Evolutionary conservation across 2,888 invertebrate genomes (phyloP).

Genomic region (Ichneumoninae sp.): DNA sequence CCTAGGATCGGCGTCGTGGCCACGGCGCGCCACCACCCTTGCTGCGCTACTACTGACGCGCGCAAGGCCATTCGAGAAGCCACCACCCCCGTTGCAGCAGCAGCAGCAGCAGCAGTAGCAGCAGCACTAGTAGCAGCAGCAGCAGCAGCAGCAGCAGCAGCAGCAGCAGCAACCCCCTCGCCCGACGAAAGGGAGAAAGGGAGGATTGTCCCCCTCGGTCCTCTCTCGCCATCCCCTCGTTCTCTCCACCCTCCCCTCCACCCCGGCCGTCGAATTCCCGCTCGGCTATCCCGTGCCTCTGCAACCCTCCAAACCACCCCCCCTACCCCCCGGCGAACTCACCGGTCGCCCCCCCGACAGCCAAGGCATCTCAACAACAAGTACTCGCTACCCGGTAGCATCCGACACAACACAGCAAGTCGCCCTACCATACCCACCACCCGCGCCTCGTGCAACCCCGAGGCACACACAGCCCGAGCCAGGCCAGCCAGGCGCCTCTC

Average conservation of each 20-base stretch:
- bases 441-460: slow-evolving; percentile 47
- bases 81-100: slow-evolving; percentile 84
- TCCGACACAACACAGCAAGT: slow-evolving; percentile 83
- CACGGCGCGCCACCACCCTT: slow-evolving; percentile 65
- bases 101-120: slow-evolving; percentile 85
- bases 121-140: slow-evolving; percentile 63
- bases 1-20: slow-evolving; percentile 68
- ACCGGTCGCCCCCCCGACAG: slow-evolving; percentile 60
- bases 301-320: slow-evolving; percentile 38
- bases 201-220: slow-evolving; percentile 45
- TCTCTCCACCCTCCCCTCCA: slow-evolving; percentile 62
- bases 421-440: slow-evolving; percentile 66
- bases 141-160: slow-evolving; percentile 58
- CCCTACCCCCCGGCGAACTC: slow-evolving; percentile 24
- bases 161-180: slow-evolving; percentile 58
- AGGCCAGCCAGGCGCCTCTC: slow-evolving; percentile 34
- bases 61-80: slow-evolving; percentile 79
- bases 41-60: slow-evolving; percentile 74
- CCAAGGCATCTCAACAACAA: slow-evolving; percentile 82
- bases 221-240: slow-evolving; percentile 59
- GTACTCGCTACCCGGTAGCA: slow-evolving; percentile 82
- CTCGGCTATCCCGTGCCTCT: slow-evolving; percentile 57
- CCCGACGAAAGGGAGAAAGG: slow-evolving; percentile 40
- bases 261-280: slow-evolving; percentile 59
- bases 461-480: slow-evolving; percentile 29